phyloP scores from a whole-genome alignment of 2,113 vertebrate genomes.

The Mirza zaza region DNA sequence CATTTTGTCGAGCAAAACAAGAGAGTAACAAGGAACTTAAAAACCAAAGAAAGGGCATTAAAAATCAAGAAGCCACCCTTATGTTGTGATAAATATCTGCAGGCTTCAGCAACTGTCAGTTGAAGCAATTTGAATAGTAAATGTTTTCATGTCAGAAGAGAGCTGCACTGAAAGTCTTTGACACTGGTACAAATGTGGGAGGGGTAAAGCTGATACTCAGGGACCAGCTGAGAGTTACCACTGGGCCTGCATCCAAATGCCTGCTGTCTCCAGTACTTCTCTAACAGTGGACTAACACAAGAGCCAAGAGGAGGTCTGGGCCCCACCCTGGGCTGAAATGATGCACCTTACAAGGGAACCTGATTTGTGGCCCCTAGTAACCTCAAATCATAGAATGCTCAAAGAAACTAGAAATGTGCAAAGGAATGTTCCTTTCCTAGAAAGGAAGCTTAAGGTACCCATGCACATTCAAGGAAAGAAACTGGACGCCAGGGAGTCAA shows the following conservation, averaged over 20 bases:
- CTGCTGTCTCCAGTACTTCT: not conserved
- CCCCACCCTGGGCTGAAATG: not conserved
- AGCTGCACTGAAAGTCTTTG: not conserved
- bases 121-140: slow-evolving; percentile 23
- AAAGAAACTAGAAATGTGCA: not conserved
- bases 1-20: slow-evolving; percentile 14
- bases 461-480: not conserved
- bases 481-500: not conserved
- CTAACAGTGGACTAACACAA: not conserved
- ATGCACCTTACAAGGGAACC: not conserved
- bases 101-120: not conserved
- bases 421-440: not conserved
- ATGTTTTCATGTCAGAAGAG: slow-evolving; percentile 17
- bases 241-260: not conserved
- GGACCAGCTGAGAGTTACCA: not conserved
- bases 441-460: not conserved
- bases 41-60: not conserved
- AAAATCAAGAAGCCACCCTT: not conserved
- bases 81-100: slow-evolving; percentile 31
- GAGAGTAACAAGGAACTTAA: not conserved
- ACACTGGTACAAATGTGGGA: not conserved
- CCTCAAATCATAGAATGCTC: not conserved
- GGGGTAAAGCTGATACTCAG: not conserved
- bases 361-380: not conserved
- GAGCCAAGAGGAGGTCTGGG: not conserved